These are phyloP conservation scores for Tiphia femorata DNA, from an alignment of 2,888 invertebrate genomes.

Conservation along the genomic window DNA sequence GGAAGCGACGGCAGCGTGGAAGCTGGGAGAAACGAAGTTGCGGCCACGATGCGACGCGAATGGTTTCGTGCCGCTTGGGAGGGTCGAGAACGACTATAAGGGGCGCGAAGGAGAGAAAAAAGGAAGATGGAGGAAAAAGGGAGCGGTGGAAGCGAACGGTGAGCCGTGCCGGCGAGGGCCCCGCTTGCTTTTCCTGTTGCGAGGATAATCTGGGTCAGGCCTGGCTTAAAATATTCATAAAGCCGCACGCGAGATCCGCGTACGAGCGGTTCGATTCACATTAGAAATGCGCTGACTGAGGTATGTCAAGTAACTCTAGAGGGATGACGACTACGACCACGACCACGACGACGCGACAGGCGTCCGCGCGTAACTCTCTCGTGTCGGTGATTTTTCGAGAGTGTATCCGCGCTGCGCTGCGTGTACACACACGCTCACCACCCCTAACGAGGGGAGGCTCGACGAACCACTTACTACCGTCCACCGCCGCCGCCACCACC, in stretches of 20 bases:
- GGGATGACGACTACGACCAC: slow-evolving; percentile 33
- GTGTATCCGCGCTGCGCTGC: no score
- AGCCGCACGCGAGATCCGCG: slow-evolving; percentile 58
- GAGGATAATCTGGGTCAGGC: slow-evolving; percentile 64
- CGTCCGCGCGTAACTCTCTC: neutral
- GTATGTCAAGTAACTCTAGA: slow-evolving; percentile 55
- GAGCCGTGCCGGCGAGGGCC: slow-evolving; percentile 23
- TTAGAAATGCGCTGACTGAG: slow-evolving; percentile 60
- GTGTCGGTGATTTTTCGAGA: no score
- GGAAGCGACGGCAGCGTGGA: neutral
- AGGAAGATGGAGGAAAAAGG: neutral
- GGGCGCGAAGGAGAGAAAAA: neutral
- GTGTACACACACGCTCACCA: slow-evolving; percentile 11
- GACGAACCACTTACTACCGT: slow-evolving; percentile 36
- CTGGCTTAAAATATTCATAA: slow-evolving; percentile 65
- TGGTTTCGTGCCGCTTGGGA: neutral
- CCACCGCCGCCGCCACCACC: neutral
- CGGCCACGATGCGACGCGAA: neutral
- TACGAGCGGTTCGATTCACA: slow-evolving; percentile 58
- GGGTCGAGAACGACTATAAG: neutral
- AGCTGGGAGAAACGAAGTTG: neutral
- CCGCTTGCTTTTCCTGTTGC: slow-evolving; percentile 52
- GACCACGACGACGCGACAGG: neutral
- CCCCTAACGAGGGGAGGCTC: slow-evolving; percentile 27
- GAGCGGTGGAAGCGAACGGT: no score